Percentiles rank a stretch among this genome's conserved stretches.
Conservation (phyloP, 2,113 vertebrate species). For the Urocynchramus pylzowi region DNA sequence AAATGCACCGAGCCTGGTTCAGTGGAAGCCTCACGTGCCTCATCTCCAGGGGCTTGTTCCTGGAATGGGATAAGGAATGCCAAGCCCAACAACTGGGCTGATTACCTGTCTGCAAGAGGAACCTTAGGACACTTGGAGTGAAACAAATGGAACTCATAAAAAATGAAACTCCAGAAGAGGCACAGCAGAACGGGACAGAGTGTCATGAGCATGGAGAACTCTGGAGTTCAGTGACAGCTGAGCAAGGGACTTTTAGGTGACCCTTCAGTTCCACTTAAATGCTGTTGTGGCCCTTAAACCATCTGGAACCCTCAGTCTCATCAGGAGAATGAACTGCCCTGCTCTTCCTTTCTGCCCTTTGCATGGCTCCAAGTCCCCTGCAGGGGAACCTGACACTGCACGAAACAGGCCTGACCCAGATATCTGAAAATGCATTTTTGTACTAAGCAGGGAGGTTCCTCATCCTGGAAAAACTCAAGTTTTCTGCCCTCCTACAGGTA, state of each 20-base stretch:
- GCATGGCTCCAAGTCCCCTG: not conserved
- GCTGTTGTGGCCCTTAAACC: not conserved
- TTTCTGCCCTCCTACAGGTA: not conserved
- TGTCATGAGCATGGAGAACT: fast-evolving
- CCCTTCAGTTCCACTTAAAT: not conserved
- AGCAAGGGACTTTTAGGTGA: not conserved
- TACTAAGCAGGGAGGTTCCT: not conserved
- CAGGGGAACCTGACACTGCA: not conserved
- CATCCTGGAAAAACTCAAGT: not conserved
- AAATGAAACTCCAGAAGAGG: not conserved
- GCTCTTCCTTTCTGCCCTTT: not conserved
- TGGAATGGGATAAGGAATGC: not conserved
- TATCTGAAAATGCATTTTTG: not conserved
- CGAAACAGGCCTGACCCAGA: not conserved
- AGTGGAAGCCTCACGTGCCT: not conserved
- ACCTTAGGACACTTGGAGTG: not conserved
- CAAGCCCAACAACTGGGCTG: not conserved
- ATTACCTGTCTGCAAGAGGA: not conserved
- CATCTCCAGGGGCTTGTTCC: not conserved
- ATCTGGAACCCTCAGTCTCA: not conserved
- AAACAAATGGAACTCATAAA: not conserved
- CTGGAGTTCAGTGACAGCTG: not conserved
- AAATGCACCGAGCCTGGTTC: not conserved
- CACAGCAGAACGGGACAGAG: fast-evolving
- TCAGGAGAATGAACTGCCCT: not conserved